These are phyloP conservation scores for Balanococcus diminutus DNA, from an alignment of 2,888 invertebrate genomes.

Conservation along the genomic window DNA sequence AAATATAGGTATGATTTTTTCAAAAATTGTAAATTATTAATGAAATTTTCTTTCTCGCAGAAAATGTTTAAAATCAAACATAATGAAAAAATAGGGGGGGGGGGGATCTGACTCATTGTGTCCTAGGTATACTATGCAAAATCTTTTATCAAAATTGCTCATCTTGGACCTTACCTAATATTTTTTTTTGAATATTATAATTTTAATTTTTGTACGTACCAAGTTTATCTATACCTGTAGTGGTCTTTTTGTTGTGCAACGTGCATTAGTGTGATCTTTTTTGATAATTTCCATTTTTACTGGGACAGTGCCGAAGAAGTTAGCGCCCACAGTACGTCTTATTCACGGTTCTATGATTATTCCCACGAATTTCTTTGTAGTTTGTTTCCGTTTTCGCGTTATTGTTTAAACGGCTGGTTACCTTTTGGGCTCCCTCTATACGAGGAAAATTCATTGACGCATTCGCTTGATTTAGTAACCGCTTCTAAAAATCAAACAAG, in stretches of 20 bases:
- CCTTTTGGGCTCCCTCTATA: conserved; percentile 35
- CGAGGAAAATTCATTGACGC: background rate
- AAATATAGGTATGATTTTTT: no score
- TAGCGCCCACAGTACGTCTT: conserved; percentile 50
- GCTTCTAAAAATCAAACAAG: conserved; percentile 28
- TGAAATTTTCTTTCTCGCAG: no score
- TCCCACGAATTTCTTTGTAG: conserved; percentile 53
- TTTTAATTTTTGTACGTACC: background rate
- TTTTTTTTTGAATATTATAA: no score
- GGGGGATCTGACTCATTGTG: no score
- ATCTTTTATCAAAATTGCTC: no score
- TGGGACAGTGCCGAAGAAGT: background rate
- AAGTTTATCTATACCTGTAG: background rate
- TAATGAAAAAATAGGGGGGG: no score
- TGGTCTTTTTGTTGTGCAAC: background rate
- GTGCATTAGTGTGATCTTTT: background rate
- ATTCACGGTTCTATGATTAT: conserved; percentile 52
- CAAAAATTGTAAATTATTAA: no score
- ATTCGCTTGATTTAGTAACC: background rate
- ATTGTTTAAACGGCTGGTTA: conserved; percentile 52
- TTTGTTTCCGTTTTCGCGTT: conserved; percentile 52
- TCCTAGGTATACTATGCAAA: no score
- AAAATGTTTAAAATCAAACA: no score
- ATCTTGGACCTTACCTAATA: no score
- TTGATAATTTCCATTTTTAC: conserved; percentile 45